Base-by-base conservation (phyloP, 2,888 invertebrate species). In the Mongoloraphidia duomilia region DNA sequence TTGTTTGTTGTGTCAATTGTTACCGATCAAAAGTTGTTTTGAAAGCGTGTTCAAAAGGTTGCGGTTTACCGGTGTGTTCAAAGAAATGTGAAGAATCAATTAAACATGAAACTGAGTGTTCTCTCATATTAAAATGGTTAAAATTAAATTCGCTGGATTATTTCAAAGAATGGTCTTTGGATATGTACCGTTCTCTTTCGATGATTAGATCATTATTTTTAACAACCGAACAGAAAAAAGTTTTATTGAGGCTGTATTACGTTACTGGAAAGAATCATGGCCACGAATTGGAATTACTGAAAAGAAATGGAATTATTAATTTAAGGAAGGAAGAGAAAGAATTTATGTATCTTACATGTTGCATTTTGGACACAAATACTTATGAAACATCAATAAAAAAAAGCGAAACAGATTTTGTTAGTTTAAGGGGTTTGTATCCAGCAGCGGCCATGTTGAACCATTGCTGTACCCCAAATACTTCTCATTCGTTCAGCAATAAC, bases 31-130 rank as follows among this genome's bases (percentile, higher is more conserved):
- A 73, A 46, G 65, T 71, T 52, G 51, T 58, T 47, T 49, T 64
- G 33, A 52, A 49, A n/a, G 34, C 60, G 41, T 87, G 87, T 61
- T 65, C 72, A 40, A 73, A 70, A 39, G 72, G 71, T 44, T 88
- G 87, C 61, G 77, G 80, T 3, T 69, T 86, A 57, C 77, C 81
- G 13, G 68, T 89, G 39, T 89, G 89, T 63, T 76, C 78, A 9
- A 66, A 68, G 48, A 61, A 66, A 50, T 88, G 88, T 64, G 73
- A 79, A 61, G 71, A 74, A 56, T 72, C 74, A 6, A 59, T 65
- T 42, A 55, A 59, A 36, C 84, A 84, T 65, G 61, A 61, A 36
- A 64, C 65, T 37, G 84, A 84, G 59, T 84, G 84, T 63, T 63
- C 65, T 38, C 67, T 77, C 44, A 49, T 70, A 8, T 72, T 82